Evolutionary conservation across 2,797 vertebrate genomes (phyloP).

Genomic region (Apogon talboti): DNA sequence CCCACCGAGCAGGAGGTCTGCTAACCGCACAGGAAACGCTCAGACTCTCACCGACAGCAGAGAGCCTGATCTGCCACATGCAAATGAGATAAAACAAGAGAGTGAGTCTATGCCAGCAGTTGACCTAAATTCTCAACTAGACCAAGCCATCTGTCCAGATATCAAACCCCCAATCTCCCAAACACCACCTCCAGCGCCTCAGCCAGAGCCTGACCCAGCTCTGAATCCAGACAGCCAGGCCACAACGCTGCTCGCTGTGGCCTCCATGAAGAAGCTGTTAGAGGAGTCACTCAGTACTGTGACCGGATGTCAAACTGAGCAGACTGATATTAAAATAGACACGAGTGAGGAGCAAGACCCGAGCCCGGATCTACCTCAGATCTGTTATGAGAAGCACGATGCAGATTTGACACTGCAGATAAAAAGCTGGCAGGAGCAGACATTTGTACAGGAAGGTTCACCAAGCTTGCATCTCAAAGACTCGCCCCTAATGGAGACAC

Average conservation of each 20-base stretch:
- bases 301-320: slow-evolving; percentile 50
- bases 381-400: slow-evolving; percentile 40
- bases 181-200: slow-evolving; percentile 44
- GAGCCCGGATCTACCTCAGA: slow-evolving; percentile 53
- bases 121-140: slow-evolving; percentile 63
- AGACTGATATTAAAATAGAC: slow-evolving; percentile 52
- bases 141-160: slow-evolving; percentile 68
- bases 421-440: slow-evolving; percentile 59
- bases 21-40: slow-evolving; percentile 10
- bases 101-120: slow-evolving; percentile 49
- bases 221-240: slow-evolving; percentile 74
- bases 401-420: slow-evolving; percentile 61
- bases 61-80: slow-evolving; percentile 14
- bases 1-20: neutral
- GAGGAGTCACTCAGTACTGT: slow-evolving; percentile 82
- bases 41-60: slow-evolving; percentile 7
- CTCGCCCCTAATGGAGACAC: slow-evolving; percentile 15
- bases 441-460: slow-evolving; percentile 7
- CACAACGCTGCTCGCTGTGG: slow-evolving; percentile 83
- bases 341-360: slow-evolving; percentile 42
- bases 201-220: slow-evolving; percentile 68
- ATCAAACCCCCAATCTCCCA: slow-evolving; percentile 60
- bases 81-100: slow-evolving; percentile 75
- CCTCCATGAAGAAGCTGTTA: slow-evolving; percentile 86
- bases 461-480: slow-evolving; percentile 22